A percentile compares a stretch with the other conserved stretches of the same genome.
Evolutionary conservation across 2,113 vertebrate genomes (phyloP).

Genomic region (Stomatorhinus ivindoensis): DNA sequence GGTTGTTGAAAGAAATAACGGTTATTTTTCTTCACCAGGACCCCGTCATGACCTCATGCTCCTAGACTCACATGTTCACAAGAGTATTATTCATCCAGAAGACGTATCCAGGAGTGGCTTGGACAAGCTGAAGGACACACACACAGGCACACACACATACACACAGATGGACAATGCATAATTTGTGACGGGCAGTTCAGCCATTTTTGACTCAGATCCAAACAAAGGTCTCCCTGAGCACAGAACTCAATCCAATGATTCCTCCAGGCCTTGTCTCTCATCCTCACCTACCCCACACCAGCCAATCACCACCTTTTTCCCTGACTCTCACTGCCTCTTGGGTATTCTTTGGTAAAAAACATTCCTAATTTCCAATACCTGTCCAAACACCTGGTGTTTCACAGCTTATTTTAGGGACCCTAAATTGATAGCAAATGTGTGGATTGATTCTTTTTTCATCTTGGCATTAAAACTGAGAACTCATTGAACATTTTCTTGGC

Average conservation of each 20-base stretch:
- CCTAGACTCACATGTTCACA: not conserved
- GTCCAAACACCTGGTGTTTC: conserved; percentile 24
- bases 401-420: conserved; percentile 30
- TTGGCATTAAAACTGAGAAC: conserved; percentile 33
- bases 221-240: not conserved
- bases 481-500: conserved; percentile 38
- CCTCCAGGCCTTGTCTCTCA: not conserved
- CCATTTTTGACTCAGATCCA: not conserved
- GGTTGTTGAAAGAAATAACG: not conserved
- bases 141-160: not conserved
- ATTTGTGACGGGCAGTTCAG: not conserved
- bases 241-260: not conserved
- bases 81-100: not conserved
- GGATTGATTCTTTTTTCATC: conserved; percentile 27
- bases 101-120: not conserved
- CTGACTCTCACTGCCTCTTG: not conserved
- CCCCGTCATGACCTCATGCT: not conserved
- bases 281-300: not conserved
- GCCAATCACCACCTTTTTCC: not conserved
- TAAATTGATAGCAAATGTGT: conserved; percentile 41
- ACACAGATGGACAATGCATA: not conserved
- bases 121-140: not conserved
- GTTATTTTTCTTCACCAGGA: not conserved
- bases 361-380: conserved; percentile 26
- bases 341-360: not conserved